Base-by-base conservation (phyloP, 92 coral and sea anemone genomes). In the Bergia sp. region DNA sequence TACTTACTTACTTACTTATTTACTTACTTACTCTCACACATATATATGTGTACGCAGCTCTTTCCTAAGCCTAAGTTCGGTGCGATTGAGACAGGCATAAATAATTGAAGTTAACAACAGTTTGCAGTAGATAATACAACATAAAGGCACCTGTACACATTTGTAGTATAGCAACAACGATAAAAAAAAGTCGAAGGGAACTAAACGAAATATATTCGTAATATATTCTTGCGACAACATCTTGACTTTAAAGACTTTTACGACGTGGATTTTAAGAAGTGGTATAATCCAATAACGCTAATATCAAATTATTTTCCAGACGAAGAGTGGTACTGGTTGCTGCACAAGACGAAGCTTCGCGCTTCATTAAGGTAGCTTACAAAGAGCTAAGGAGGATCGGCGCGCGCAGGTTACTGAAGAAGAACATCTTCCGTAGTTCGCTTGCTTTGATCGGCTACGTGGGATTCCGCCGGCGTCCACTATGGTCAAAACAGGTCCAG, bases 311-410 rank as follows among this genome's bases (percentile, higher is more conserved):
- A 0, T 49, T 77, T 10, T 42, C 47, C 72, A 79, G 66, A 37
- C 82, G 86, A 53, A 78, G 38, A 82, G 49, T 85, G 49, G 89
- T 90, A 21, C 81, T 90, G 39, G 37, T 90, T 23, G 86, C 92
- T 21, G 84, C 69, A 57, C 92, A 90, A 86, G 92, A 76, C 23
- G 89, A 86, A 20, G 53, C 73, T 41, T 44, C 82, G 57, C 86
- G 92, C 23, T 66, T 50, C 15, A 66, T 90, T 40, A 78, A 58
- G 12, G 23, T 16, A 2, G 85, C 85, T 4, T 36, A 71, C 37
- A 44, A 39, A 44, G 78, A 84, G 57, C 87, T 84, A n/a, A 69
- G 40, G 79, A 45, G 65, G 37, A 77, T 90, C 23, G 89, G 82
- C 16, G 89, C 77, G n/a, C 41, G 74, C 77, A 89, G 39, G 38